phyloP scores from a whole-genome alignment of 2,797 vertebrate genomes.

The Chromis chromis region DNA sequence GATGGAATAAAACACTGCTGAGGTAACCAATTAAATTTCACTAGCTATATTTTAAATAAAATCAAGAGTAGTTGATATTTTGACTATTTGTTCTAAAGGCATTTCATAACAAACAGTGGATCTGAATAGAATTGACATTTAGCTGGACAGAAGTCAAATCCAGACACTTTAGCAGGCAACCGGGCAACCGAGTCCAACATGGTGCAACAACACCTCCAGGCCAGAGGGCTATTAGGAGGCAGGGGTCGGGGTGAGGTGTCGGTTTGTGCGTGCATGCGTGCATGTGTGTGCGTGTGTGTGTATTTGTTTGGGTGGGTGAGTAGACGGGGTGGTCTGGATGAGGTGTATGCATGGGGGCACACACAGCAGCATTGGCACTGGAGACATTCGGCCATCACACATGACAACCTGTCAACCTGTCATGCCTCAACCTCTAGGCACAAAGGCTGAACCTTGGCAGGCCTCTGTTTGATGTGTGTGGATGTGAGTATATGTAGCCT shows the following conservation, averaged over 20 bases:
- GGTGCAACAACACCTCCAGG: constrained; percentile 49
- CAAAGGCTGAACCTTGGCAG: constrained; percentile 65
- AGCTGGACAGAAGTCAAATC: constrained; percentile 65
- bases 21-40: too few relatives aligned
- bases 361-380: constrained; percentile 50
- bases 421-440: constrained; percentile 87
- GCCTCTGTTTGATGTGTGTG: constrained; percentile 40
- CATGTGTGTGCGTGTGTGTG: constrained; percentile 6
- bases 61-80: neutral
- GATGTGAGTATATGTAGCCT: constrained; percentile 7
- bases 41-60: neutral
- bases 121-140: constrained; percentile 37
- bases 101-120: neutral
- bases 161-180: constrained; percentile 53
- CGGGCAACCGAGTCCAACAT: constrained; percentile 54
- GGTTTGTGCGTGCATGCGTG: constrained; percentile 30
- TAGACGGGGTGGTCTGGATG: constrained; percentile 33
- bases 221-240: constrained; percentile 69
- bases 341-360: constrained; percentile 55
- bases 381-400: constrained; percentile 70
- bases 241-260: constrained; percentile 24
- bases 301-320: constrained; percentile 3
- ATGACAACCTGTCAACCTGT: constrained; percentile 91
- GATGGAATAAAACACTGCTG: too few relatives aligned
- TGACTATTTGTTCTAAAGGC: neutral